phyloP scores from a whole-genome alignment of 2,888 invertebrate genomes.

The Ophion obscuratus region DNA sequence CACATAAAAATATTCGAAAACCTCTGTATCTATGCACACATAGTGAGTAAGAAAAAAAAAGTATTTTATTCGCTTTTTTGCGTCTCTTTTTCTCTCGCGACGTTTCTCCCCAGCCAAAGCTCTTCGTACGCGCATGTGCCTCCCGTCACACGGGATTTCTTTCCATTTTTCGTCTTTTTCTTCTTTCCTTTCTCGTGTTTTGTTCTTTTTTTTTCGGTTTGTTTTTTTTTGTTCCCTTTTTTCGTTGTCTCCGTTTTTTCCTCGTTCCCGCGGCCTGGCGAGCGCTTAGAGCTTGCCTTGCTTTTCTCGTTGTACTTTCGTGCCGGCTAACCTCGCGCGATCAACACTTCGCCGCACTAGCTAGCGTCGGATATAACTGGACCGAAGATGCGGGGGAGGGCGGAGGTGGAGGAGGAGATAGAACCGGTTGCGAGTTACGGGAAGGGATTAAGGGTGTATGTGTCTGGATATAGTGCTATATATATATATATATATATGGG shows the following conservation, averaged over 20 bases:
- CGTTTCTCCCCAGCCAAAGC: not conserved
- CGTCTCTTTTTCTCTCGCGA: not conserved
- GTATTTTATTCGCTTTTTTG: not conserved
- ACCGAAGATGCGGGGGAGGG: not conserved
- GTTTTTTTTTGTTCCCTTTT: not conserved
- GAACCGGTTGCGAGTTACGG: slow-evolving; percentile 58
- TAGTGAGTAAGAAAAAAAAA: too few relatives aligned
- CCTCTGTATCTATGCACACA: too few relatives aligned
- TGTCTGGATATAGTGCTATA: slow-evolving; percentile 31
- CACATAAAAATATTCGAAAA: too few relatives aligned
- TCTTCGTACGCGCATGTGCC: slow-evolving; percentile 13
- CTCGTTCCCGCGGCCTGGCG: not conserved
- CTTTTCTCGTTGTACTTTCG: not conserved
- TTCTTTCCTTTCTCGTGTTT: not conserved
- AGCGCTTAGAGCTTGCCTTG: slow-evolving; percentile 1
- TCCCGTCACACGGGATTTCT: not conserved
- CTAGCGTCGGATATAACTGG: not conserved
- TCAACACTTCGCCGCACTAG: not conserved
- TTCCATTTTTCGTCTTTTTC: not conserved
- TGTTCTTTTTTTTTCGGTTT: not conserved
- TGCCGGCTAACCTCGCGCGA: not conserved
- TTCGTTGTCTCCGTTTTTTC: not conserved
- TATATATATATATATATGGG: slow-evolving; percentile 22
- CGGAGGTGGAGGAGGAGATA: not conserved
- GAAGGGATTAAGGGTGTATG: slow-evolving; percentile 64